Evolutionary conservation across 2,113 vertebrate genomes (phyloP).

Genomic region (Myocastor coypus): DNA sequence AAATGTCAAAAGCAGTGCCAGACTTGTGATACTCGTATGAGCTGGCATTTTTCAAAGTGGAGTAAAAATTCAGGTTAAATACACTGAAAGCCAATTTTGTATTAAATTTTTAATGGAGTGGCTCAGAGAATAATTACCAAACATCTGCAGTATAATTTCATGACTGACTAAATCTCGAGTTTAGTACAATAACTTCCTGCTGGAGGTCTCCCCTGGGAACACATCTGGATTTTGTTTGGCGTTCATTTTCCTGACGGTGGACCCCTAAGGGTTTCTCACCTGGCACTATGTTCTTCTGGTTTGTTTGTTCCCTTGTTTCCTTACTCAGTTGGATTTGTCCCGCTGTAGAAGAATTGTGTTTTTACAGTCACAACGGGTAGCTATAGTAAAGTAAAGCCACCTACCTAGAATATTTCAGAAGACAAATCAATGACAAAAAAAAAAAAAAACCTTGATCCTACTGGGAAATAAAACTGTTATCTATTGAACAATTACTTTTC

Average conservation of each 20-base stretch:
- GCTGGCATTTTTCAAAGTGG: background rate
- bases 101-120: slow-evolving; percentile 14
- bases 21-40: background rate
- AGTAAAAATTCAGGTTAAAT: slow-evolving; percentile 11
- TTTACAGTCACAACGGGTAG: background rate
- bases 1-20: slow-evolving; percentile 2
- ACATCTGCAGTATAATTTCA: slow-evolving; percentile 38
- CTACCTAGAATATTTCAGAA: slow-evolving; percentile 4
- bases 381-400: background rate
- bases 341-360: background rate
- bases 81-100: background rate
- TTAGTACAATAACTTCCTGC: background rate
- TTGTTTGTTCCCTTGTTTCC: slow-evolving; percentile 9
- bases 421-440: background rate
- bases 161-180: background rate
- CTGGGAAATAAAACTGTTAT: background rate
- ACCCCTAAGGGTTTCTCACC: background rate
- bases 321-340: background rate
- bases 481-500: background rate
- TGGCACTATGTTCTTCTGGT: background rate
- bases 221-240: background rate
- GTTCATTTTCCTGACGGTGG: background rate
- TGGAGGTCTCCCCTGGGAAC: background rate
- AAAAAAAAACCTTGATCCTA: background rate
- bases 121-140: slow-evolving; percentile 26